Percentiles rank a stretch among this genome's conserved stretches.
phyloP scores from a whole-genome alignment of 1,140 invertebrate genomes.

The Venturia canescens region DNA sequence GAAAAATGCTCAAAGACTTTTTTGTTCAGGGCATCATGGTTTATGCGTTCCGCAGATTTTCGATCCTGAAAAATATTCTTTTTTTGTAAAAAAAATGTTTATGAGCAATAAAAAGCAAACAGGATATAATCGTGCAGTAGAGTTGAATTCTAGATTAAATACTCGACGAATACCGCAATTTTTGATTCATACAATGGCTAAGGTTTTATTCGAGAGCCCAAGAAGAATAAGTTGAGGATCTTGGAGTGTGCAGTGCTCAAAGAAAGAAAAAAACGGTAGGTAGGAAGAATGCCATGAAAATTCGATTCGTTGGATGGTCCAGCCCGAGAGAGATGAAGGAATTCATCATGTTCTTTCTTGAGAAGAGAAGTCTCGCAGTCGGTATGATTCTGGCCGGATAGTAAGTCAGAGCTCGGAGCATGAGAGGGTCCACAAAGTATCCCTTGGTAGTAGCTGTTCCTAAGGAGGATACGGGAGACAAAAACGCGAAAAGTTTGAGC shows the following conservation, averaged over 20 bases:
- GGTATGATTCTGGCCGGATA: neutral
- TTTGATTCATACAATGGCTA: too few species aligned
- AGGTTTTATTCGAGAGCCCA: neutral
- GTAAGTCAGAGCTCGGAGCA: neutral
- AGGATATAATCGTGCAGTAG: too few species aligned
- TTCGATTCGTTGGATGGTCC: constrained; percentile 41
- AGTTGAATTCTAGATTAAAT: too few species aligned
- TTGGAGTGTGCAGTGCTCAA: too few species aligned
- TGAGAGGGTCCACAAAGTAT: neutral
- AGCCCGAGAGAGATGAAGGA: constrained; percentile 56
- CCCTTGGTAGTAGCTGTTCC: constrained; percentile 7
- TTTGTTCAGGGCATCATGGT: too few species aligned
- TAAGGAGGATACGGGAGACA: neutral
- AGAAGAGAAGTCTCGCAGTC: neutral
- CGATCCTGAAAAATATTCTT: too few species aligned
- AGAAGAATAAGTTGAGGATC: neutral
- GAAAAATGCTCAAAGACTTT: too few species aligned
- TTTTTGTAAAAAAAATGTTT: too few species aligned
- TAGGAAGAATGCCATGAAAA: neutral
- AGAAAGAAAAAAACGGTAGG: neutral
- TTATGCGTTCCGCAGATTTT: too few species aligned
- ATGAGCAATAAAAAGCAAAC: too few species aligned
- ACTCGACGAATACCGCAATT: too few species aligned
- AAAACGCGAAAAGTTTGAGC: constrained; percentile 37
- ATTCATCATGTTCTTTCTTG: constrained; percentile 56